Conservation (phyloP, 2,113 vertebrate genomes). For the Mastomys natalensis region DNA sequence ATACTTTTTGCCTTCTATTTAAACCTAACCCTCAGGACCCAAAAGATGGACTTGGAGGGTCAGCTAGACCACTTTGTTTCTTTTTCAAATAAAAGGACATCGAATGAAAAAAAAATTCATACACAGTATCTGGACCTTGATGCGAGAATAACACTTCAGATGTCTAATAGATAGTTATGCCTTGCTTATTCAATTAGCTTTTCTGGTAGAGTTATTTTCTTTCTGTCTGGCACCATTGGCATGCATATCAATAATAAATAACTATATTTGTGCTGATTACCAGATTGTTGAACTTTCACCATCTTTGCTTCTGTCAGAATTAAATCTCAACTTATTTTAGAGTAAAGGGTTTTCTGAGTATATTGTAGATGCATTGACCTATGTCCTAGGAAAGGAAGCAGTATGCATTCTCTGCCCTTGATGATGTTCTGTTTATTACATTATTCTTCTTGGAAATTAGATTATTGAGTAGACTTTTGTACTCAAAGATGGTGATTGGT, state of each 20-base stretch:
- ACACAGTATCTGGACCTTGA: neutral
- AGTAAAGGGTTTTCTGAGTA: neutral
- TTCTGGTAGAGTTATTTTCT: neutral
- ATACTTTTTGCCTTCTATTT: neutral
- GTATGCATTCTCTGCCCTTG: accelerated
- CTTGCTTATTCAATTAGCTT: neutral
- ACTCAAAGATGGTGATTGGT: neutral
- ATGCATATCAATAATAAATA: neutral
- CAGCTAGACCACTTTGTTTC: neutral
- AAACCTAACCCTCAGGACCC: neutral
- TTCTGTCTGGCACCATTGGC: neutral
- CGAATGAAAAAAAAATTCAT: too few relatives aligned
- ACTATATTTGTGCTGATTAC: neutral
- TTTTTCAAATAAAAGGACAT: neutral
- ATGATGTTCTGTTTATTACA: neutral
- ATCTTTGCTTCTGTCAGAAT: neutral
- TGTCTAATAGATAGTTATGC: constrained; percentile 8
- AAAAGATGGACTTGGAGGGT: neutral
- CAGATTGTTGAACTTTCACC: neutral
- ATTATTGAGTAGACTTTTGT: neutral
- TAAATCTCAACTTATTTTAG: constrained; percentile 2
- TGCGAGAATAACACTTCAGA: neutral
- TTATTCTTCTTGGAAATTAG: neutral
- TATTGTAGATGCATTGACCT: neutral
- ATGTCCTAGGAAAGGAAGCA: accelerated